These are phyloP conservation scores for Steinernema hermaphroditum DNA, from an alignment of 2,888 invertebrate genomes.

Conservation along the genomic window DNA sequence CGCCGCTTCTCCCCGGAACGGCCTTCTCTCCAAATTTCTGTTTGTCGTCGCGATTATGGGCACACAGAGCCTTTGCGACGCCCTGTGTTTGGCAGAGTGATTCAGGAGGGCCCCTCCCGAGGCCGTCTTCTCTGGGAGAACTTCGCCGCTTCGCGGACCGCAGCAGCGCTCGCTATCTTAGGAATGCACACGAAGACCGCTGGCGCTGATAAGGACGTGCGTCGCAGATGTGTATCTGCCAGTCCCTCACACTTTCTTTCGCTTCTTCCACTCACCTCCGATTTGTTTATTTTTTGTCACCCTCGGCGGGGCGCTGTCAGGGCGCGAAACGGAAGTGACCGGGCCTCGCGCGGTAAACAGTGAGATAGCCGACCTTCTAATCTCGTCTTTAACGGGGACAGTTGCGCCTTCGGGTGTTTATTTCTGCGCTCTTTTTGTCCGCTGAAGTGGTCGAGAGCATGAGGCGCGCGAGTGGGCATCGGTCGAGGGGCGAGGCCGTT, in stretches of 20 bases:
- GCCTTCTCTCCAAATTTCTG: background rate
- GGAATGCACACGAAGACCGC: background rate
- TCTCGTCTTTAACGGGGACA: too few species aligned
- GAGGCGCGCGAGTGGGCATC: conserved; percentile 1
- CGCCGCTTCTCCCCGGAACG: background rate
- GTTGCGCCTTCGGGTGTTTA: too few species aligned
- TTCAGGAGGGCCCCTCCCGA: too few species aligned
- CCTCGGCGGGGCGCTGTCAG: background rate
- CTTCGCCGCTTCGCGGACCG: too few species aligned
- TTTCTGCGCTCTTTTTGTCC: background rate
- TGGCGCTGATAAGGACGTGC: background rate
- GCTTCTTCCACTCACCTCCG: background rate
- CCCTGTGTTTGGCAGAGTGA: background rate
- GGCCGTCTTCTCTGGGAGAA: too few species aligned
- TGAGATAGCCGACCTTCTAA: background rate
- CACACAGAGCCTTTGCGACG: background rate
- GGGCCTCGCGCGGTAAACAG: conserved; percentile 1
- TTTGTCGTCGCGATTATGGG: conserved; percentile 22
- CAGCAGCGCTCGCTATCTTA: conserved; percentile 4
- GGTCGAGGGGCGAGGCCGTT: background rate
- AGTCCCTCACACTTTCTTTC: background rate
- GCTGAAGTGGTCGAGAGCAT: conserved; percentile 12
- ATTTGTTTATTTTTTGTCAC: conserved; percentile 24
- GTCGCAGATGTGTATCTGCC: too few species aligned
- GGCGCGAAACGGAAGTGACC: conserved; percentile 28